A percentile compares a stretch with the other conserved stretches of the same genome.
phyloP scores from a whole-genome alignment of 2,888 invertebrate genomes.

The Lasioglossum vierecki region DNA sequence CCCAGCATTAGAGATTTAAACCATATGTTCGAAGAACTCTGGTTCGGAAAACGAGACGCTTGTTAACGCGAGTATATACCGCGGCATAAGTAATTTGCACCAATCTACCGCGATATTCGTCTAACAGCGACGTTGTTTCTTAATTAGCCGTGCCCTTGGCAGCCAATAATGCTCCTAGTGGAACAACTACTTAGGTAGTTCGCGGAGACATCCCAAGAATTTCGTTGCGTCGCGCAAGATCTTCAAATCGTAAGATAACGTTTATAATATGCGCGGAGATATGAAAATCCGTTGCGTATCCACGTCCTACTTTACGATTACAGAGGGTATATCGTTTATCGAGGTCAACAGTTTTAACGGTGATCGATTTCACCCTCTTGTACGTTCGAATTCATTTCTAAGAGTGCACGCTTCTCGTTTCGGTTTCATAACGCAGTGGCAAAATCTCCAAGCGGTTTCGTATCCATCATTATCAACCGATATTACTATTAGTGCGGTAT shows the following conservation, averaged over 20 bases:
- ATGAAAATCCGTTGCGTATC: conserved; percentile 30
- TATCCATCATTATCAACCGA: background rate
- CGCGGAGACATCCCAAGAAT: conserved; percentile 4
- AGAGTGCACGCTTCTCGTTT: conserved; percentile 33
- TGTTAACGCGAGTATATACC: background rate
- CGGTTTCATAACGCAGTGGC: conserved; percentile 44
- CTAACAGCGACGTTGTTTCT: conserved; percentile 53
- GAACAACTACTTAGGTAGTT: conserved; percentile 12
- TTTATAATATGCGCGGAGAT: background rate
- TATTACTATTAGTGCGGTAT: background rate
- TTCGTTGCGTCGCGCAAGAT: background rate
- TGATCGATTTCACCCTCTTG: conserved; percentile 47
- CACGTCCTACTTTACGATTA: conserved; percentile 37
- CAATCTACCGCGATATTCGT: conserved; percentile 44
- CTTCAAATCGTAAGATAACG: background rate
- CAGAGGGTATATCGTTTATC: conserved; percentile 33
- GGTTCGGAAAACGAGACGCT: background rate
- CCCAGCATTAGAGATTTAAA: background rate
- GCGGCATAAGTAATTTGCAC: background rate
- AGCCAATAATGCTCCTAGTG: conserved; percentile 45
- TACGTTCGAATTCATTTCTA: conserved; percentile 51
- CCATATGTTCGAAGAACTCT: background rate
- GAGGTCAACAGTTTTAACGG: conserved; percentile 50
- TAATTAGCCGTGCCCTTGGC: conserved; percentile 59
- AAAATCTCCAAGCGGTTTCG: conserved; percentile 19